Evolutionary conservation across 2,113 vertebrate species (phyloP).

Genomic region (Harpagus bidentatus): DNA sequence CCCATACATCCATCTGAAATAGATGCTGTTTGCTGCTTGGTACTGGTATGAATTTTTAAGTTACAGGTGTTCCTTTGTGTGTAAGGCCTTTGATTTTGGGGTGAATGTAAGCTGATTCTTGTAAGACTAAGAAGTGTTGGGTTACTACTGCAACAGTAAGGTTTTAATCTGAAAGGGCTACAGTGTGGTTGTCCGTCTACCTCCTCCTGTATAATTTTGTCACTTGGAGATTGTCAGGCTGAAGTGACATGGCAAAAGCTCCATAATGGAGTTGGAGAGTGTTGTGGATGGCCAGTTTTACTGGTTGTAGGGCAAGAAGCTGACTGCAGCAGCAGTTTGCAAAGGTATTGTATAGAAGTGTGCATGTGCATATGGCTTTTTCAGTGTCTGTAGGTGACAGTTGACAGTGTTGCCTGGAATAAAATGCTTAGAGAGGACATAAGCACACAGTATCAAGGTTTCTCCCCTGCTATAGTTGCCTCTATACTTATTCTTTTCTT

Average conservation of each 20-base stretch:
- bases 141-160: not conserved
- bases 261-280: not conserved
- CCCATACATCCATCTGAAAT: not conserved
- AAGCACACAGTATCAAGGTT: not conserved
- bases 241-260: not conserved
- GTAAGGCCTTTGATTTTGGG: not conserved
- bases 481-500: not conserved
- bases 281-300: not conserved
- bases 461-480: rapidly evolving
- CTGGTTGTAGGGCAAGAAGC: not conserved
- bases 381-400: not conserved
- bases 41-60: not conserved
- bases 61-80: rapidly evolving
- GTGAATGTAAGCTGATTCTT: not conserved
- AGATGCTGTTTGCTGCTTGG: not conserved
- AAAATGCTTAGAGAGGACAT: not conserved
- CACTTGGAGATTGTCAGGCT: not conserved
- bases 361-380: not conserved
- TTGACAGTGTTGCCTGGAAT: not conserved
- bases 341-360: not conserved
- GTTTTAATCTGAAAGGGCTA: not conserved
- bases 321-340: not conserved
- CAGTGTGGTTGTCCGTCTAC: not conserved
- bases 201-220: not conserved
- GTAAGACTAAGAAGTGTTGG: not conserved